phyloP scores from a whole-genome alignment of 2,888 invertebrate genomes.

The Euclidia mi region DNA sequence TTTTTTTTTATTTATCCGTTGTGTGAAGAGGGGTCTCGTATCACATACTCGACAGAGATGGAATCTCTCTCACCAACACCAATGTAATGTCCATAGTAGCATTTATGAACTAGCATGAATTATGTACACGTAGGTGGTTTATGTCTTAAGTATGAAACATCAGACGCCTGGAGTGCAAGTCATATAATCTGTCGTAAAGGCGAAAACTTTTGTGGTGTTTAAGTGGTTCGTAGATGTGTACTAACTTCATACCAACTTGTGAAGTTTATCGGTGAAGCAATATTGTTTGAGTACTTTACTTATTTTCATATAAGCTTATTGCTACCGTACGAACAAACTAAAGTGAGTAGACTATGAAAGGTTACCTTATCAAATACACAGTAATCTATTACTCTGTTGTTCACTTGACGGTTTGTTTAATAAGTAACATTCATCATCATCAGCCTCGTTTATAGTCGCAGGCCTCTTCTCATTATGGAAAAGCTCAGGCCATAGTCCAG shows the following conservation, averaged over 20 bases:
- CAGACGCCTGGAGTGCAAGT: constrained; percentile 11
- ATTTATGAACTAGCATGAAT: constrained; percentile 13
- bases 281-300: neutral
- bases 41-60: constrained; percentile 26
- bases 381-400: no score
- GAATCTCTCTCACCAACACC: constrained; percentile 19
- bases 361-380: no score
- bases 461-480: no score
- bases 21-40: constrained; percentile 22
- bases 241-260: neutral
- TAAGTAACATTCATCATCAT: no score
- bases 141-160: constrained; percentile 9
- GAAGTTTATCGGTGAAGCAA: neutral
- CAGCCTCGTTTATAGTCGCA: no score
- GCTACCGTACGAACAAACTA: no score
- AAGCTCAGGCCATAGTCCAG: no score
- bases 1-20: constrained; percentile 76
- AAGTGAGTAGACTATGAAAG: no score
- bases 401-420: no score
- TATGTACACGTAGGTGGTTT: constrained; percentile 2
- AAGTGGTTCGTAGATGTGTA: constrained; percentile 8
- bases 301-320: no score
- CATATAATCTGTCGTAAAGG: constrained; percentile 8
- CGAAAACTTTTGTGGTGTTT: constrained; percentile 12
- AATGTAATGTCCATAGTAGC: constrained; percentile 14